Base-by-base conservation (phyloP, 2,888 invertebrate genomes). In the Crepidodera aurea region DNA sequence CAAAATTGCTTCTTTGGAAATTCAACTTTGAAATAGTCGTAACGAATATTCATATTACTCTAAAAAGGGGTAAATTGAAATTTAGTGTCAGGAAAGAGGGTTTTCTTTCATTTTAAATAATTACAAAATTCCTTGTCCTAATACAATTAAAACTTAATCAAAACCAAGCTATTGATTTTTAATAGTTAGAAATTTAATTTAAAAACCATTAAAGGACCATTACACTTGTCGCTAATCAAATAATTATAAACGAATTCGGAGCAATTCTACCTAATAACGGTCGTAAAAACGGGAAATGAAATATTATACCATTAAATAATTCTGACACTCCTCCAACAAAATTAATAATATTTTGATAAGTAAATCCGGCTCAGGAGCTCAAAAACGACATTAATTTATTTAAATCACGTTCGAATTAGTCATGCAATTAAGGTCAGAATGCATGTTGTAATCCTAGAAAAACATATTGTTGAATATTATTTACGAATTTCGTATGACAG, bases 281-380 rank as follows among this genome's bases (percentile, higher is more conserved):
- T n/a, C 10, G 7, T 22, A 44, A 44, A 44, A 34, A 51, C 51
- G 51, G 50, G 51, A 51, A 51, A 51, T 51, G 19, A 34, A 34
- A 51, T 51, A 51, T 51, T 37, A 51, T 16, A 51, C 51, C n/a
- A 37, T 51, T 51, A 51, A 51, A 16, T 51, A 34, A 51, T 34
- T 16, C 51, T 34, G 51, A 34, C 51, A 22, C 37, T 51, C 18
- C 15, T 51, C 19, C 51, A 51, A 32, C 34, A 34, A 32, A 27
- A 51, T 51, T 51, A 51, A 51, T 51, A 51, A 37, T 51, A 51
- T 51, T 51, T 51, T 51, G 51, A 51, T 51, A 51, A 51, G 51
- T 37, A 51, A 51, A 51, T 51, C 51, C 51, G 51, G 51, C 34
- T 50, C 16, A 50, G 32, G 12, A 25, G 22, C 44, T 44, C 22